A percentile compares a stretch with the other conserved stretches of the same genome.
phyloP scores from a whole-genome alignment of 2,797 vertebrate species.

The Microtus obscurus region DNA sequence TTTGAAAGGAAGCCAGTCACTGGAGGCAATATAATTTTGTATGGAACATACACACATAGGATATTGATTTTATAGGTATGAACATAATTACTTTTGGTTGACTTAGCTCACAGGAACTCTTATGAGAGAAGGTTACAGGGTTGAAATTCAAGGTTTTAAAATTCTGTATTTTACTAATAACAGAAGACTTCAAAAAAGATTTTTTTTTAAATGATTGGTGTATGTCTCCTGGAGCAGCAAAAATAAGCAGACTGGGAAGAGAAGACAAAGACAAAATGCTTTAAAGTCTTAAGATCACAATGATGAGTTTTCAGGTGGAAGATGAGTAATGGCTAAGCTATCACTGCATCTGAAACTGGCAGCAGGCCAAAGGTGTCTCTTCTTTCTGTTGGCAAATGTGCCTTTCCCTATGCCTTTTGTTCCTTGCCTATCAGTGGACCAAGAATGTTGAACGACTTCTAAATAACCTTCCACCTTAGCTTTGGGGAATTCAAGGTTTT shows the following conservation, averaged over 20 bases:
- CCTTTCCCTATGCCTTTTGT: background rate
- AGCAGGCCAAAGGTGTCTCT: background rate
- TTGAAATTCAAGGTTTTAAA: constrained; percentile 52
- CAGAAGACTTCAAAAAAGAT: constrained; percentile 14
- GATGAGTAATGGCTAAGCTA: background rate
- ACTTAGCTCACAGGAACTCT: constrained; percentile 2
- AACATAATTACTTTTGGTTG: background rate
- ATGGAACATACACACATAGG: background rate
- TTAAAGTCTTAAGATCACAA: background rate
- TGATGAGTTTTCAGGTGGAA: background rate
- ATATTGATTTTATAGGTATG: constrained; percentile 1
- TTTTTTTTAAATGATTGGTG: background rate
- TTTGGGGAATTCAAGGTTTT: constrained; percentile 11
- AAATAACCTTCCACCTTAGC: background rate
- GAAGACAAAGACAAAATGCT: background rate
- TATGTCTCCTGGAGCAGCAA: background rate
- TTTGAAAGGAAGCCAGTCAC: background rate
- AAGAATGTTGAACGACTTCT: background rate
- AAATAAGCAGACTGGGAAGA: background rate
- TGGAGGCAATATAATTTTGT: background rate
- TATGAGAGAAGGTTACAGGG: background rate
- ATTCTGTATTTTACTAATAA: background rate
- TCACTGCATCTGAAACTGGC: background rate
- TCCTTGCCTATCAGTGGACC: background rate
- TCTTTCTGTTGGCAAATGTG: background rate